Evolutionary conservation across 2,113 vertebrate species (phyloP), one percentile per base, ranked within the genome.

Genomic region (Martes martes): DNA sequence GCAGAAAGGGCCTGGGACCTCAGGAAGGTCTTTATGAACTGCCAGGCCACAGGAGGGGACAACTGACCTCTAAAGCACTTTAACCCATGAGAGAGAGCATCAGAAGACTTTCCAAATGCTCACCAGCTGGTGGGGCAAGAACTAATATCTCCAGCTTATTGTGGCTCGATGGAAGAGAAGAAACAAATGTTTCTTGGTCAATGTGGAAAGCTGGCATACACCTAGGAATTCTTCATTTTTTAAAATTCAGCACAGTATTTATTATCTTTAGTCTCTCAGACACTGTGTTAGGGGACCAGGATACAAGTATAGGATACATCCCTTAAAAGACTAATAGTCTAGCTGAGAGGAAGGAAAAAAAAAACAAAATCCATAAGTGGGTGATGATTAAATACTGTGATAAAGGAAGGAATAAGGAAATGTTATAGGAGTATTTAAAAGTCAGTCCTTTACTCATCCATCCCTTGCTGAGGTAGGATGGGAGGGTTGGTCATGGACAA

Each of bases 361-460:
- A 11, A 47, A 47, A 47, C 11, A 11, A 10, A 50, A 47, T 3
- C n/a, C 16, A 39, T 31, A 21, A 57, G 23, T 57, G n/a, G 10
- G n/a, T 18, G 24, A 19, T 69, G 86, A 76, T 89, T 71, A 86
- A 69, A 45, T 31, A 71, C 7, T 42, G 13, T 76, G 16, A 73
- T 45, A 78, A 96, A 67, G 55, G 65, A 36, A 80, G 26, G 71
- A 67, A 80, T 88, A 79, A 71, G 83, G 15, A 71, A 73, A 79
- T 2, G 57, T 73, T 67, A 63, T 4, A 9, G 19, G 59, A 36
- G 2, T 63, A 82, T 42, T 55, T 11, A 19, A 69, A 45, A 89
- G 47, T 59, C 6, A 61, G 18, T 52, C 21, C 73, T 87, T 87
- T 91, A 45, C 23, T 80, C 84, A 94, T 31, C 39, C 15, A 61